phyloP scores from a whole-genome alignment of 1,140 invertebrate genomes.

The Ruditapes philippinarum region DNA sequence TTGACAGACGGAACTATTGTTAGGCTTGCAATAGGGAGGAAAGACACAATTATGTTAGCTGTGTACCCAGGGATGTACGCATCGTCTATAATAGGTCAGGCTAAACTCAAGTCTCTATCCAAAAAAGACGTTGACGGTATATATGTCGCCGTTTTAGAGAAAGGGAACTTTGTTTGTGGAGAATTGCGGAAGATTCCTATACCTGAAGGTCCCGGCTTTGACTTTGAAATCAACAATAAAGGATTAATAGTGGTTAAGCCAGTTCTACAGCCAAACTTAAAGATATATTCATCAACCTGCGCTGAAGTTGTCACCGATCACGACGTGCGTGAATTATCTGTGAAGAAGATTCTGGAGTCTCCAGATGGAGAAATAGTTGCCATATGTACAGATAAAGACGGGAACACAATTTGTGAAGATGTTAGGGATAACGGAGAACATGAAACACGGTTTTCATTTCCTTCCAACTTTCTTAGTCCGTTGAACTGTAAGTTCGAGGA shows the following conservation, averaged over 20 bases:
- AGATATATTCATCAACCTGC: conserved; percentile 34
- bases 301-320: conserved; percentile 33
- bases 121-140: conserved; percentile 59
- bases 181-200: conserved; percentile 58
- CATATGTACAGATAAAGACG: conserved; percentile 35
- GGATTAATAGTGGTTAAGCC: conserved; percentile 38
- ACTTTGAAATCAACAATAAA: conserved; percentile 52
- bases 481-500: conserved; percentile 40
- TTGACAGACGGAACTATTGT: conserved; percentile 57
- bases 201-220: conserved; percentile 62
- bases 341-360: conserved; percentile 47
- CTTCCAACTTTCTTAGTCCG: background rate
- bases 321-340: background rate
- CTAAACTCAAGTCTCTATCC: conserved; percentile 53
- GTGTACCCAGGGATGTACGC: conserved; percentile 59
- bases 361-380: conserved; percentile 49
- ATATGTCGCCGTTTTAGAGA: conserved; percentile 48
- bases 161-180: conserved; percentile 51
- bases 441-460: conserved; percentile 31
- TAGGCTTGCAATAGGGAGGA: conserved; percentile 41
- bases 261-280: conserved; percentile 3
- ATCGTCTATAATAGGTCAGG: conserved; percentile 58
- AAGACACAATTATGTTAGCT: conserved; percentile 55
- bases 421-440: conserved; percentile 40
- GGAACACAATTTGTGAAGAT: conserved; percentile 41